A percentile compares a stretch with the other conserved stretches of the same genome.
These are phyloP conservation scores for Esox lucius DNA, from an alignment of 2,797 vertebrate species.

Conservation along the genomic window DNA sequence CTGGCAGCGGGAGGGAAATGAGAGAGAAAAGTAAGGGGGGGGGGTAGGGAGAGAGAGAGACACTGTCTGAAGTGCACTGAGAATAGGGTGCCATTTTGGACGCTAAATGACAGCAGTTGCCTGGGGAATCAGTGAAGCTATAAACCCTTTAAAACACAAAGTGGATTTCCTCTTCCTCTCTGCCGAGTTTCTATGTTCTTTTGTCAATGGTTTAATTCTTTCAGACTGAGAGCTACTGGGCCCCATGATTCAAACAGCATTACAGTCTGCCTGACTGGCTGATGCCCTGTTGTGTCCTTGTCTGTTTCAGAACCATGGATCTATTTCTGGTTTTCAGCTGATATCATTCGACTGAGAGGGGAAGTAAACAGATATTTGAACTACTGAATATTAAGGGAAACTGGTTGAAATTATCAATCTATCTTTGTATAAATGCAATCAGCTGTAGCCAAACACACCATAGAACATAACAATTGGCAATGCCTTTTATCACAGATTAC, in stretches of 20 bases:
- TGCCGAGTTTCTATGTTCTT: constrained; percentile 7
- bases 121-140: background rate
- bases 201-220: constrained; percentile 14
- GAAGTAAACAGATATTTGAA: background rate
- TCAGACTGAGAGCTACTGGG: background rate
- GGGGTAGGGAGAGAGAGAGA: constrained; percentile 10
- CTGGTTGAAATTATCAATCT: background rate
- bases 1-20: constrained; percentile 61
- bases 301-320: background rate
- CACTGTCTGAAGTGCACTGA: background rate
- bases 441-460: background rate
- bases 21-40: constrained; percentile 11
- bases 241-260: background rate
- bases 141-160: constrained; percentile 3
- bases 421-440: background rate
- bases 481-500: background rate
- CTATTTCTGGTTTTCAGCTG: background rate
- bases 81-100: background rate
- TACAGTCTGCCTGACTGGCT: constrained; percentile 4
- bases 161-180: constrained; percentile 1
- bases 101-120: background rate
- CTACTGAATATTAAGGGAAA: background rate
- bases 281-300: background rate
- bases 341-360: background rate
- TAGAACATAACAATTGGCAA: background rate